Evolutionary conservation across 1,140 invertebrate genomes (phyloP), one percentile per base, ranked within the genome.

Genomic region (Phocides pigmalion): DNA sequence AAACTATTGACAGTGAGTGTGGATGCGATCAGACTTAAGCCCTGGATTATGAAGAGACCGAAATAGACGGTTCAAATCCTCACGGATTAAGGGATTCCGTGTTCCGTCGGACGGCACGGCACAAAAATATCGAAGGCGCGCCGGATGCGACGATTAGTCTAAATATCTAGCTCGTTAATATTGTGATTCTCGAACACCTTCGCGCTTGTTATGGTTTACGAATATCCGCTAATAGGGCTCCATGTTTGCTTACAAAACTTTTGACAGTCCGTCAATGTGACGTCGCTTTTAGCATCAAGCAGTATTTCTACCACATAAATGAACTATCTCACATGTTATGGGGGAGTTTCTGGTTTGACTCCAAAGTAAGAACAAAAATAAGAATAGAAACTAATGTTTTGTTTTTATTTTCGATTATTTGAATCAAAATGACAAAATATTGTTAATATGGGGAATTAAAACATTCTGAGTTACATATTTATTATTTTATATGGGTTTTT

Each of bases 1-100:
- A 87, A 91, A 89, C 89, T 91, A 91, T 91, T 91, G 89, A 91
- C 89, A 89, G 85, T 86, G 84, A 84, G 82, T 88, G 87, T 90
- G 88, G 89, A 88, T 89, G 86, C 87, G 85, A 91, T 91, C 87
- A 89, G 75, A 80, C 81, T 85, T 91, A 91, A 91, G 85, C 87
- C 78, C 32, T 67, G 86, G 88, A 91, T 89, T 91, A 89, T 89
- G 85, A 89, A 83, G 81, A 84, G 88, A 87, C 88, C 88, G 78
- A 90, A 90, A 90, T 90, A 90, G 88, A 90, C 84, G 87, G 78
- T 84, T 89, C 80, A 88, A 88, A 90, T 90, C 82, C 88, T 80
- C 67, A 59, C 61, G 87, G 88, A 90, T 90, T 90, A 90, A 90
- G 80, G 84, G 88, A 87, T 90, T 81, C 76, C 64, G 79, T 90